Evolutionary conservation across 1,140 invertebrate species (phyloP).

Genomic region (Amphibalanus amphitrite): DNA sequence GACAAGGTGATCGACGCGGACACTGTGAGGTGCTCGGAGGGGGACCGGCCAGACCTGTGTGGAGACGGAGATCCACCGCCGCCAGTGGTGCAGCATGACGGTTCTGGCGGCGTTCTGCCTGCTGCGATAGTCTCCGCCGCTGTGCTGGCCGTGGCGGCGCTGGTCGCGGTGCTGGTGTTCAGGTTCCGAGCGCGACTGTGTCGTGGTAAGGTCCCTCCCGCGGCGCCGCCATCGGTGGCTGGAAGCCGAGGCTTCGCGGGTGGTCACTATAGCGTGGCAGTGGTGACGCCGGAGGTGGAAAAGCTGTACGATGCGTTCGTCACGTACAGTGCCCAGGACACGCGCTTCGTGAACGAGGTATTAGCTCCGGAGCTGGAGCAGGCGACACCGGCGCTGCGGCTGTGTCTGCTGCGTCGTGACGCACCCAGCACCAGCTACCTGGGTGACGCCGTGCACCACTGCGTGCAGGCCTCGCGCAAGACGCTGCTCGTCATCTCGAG

Average conservation of each 20-base stretch:
- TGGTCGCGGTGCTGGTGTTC: background rate
- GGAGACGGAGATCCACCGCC: background rate
- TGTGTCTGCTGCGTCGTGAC: conserved; percentile 29
- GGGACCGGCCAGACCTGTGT: background rate
- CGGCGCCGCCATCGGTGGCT: too few relatives aligned
- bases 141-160: background rate
- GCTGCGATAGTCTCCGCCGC: background rate
- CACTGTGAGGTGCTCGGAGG: conserved; percentile 37
- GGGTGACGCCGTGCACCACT: conserved; percentile 41
- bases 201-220: background rate
- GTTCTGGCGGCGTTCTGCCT: background rate
- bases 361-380: conserved; percentile 69
- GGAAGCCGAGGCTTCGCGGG: background rate
- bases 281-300: conserved; percentile 23
- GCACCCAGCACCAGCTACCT: conserved; percentile 44
- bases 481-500: conserved; percentile 82
- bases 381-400: conserved; percentile 38
- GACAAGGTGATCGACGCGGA: conserved; percentile 43
- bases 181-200: background rate
- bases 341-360: conserved; percentile 67
- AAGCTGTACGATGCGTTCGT: conserved; percentile 68
- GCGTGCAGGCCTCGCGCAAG: conserved; percentile 38
- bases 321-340: conserved; percentile 80
- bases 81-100: background rate
- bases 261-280: background rate